Evolutionary conservation across 2,888 invertebrate species (phyloP).

Genomic region (Peribatodes rhomboidaria): DNA sequence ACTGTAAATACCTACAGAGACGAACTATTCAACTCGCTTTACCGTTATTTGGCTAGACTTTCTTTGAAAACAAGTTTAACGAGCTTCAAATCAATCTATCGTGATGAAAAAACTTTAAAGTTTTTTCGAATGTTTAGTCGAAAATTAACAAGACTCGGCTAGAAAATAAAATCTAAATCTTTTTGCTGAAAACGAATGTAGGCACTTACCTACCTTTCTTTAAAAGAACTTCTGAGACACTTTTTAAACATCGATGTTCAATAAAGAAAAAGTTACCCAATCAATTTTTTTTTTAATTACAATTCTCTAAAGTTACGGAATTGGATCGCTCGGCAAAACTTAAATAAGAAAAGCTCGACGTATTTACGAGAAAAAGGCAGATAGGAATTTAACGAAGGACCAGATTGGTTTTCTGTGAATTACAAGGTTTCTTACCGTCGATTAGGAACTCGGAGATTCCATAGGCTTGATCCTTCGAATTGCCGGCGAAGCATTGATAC

Average conservation of each 20-base stretch:
- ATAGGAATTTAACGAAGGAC: constrained; percentile 29
- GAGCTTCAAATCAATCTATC: background rate
- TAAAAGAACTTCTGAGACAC: constrained; percentile 45
- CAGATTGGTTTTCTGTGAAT: constrained; percentile 28
- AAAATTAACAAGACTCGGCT: background rate
- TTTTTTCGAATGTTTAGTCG: background rate
- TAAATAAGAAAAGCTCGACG: constrained; percentile 28
- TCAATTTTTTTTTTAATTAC: constrained; percentile 62
- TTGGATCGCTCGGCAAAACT: constrained; percentile 25
- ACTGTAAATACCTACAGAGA: constrained; percentile 8
- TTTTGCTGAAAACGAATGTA: constrained; percentile 27
- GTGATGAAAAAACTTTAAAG: background rate
- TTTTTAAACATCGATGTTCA: constrained; percentile 53
- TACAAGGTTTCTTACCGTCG: constrained; percentile 87
- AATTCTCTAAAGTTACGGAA: constrained; percentile 42
- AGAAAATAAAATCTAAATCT: background rate
- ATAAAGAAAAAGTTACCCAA: constrained; percentile 58
- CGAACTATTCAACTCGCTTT: constrained; percentile 18
- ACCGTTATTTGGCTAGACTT: constrained; percentile 30
- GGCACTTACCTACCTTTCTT: constrained; percentile 42
- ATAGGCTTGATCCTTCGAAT: constrained; percentile 94
- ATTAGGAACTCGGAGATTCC: constrained; percentile 93
- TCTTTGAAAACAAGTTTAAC: constrained; percentile 9
- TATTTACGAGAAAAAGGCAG: constrained; percentile 32
- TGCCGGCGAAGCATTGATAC: constrained; percentile 96